Conservation (phyloP, 2,113 vertebrate genomes). For the Rhinoptilus africanus region DNA sequence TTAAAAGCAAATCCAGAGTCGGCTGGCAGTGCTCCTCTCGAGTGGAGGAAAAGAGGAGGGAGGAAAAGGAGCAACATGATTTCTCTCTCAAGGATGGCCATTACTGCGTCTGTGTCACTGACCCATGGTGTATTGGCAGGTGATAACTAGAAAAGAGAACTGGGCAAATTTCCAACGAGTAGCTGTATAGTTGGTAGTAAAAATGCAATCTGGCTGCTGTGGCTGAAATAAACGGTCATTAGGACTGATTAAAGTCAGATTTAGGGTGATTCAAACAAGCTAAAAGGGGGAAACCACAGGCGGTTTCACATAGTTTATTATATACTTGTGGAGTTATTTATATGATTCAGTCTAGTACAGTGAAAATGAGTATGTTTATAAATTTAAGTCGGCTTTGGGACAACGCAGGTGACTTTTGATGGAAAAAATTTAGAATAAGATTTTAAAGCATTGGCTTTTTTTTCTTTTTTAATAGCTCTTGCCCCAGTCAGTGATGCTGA, state of each 20-base stretch:
- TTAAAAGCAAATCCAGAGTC: neutral
- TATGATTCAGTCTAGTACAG: slow-evolving; percentile 5
- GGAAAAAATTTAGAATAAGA: neutral
- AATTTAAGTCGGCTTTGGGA: neutral
- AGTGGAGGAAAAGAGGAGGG: neutral
- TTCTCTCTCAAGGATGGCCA: slow-evolving; percentile 5
- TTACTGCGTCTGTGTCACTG: neutral
- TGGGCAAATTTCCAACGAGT: slow-evolving; percentile 66
- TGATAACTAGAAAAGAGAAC: slow-evolving; percentile 53
- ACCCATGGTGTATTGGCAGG: slow-evolving; percentile 45
- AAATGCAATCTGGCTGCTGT: slow-evolving; percentile 58
- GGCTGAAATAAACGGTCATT: slow-evolving; percentile 72
- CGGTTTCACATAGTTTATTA: slow-evolving; percentile 57
- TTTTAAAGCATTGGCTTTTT: neutral
- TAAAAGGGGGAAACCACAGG: slow-evolving; percentile 64
- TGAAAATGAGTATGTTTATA: slow-evolving; percentile 23
- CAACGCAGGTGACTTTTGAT: slow-evolving; percentile 6
- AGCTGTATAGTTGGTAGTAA: slow-evolving; percentile 60
- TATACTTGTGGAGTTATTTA: slow-evolving; percentile 50
- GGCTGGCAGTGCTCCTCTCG: neutral
- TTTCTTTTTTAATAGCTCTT: neutral
- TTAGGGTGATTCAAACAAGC: slow-evolving; percentile 62
- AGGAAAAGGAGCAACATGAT: neutral
- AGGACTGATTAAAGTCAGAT: slow-evolving; percentile 75
- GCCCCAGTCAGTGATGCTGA: neutral